Percentiles rank a stretch among this genome's conserved stretches.
Conservation (phyloP, 2,113 vertebrate species). For the Pangasianodon hypophthalmus region DNA sequence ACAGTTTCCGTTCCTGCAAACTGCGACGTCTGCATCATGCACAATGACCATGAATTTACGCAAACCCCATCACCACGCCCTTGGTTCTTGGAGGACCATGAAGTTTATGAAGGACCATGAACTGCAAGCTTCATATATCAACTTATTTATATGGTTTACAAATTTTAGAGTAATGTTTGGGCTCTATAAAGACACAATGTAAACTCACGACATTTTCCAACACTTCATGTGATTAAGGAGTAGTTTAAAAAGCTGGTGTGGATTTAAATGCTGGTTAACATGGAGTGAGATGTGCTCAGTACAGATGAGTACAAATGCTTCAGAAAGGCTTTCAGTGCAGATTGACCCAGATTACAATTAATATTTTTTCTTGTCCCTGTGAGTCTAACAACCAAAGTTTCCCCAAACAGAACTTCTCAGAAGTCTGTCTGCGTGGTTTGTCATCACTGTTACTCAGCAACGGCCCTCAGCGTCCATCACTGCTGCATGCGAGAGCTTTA, state of each 20-base stretch:
- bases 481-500: too few species aligned
- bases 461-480: background rate
- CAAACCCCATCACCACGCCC: too few species aligned
- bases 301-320: background rate
- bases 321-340: background rate
- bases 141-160: too few species aligned
- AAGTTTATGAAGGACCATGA: too few species aligned
- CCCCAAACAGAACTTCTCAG: background rate
- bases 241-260: background rate
- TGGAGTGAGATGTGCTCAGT: background rate
- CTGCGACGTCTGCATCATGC: too few species aligned
- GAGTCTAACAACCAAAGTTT: background rate
- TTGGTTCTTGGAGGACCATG: too few species aligned
- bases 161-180: background rate
- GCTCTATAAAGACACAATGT: too few species aligned
- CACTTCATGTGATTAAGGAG: background rate
- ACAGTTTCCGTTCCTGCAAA: background rate
- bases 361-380: background rate
- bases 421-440: background rate
- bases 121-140: too few species aligned
- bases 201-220: too few species aligned
- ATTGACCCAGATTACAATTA: background rate
- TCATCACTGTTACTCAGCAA: conserved; percentile 13
- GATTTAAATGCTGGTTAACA: background rate
- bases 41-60: too few species aligned